Evolutionary conservation across 2,797 vertebrate species (phyloP), one percentile per base, ranked within the genome.

Genomic region (Hipposideros larvatus): DNA sequence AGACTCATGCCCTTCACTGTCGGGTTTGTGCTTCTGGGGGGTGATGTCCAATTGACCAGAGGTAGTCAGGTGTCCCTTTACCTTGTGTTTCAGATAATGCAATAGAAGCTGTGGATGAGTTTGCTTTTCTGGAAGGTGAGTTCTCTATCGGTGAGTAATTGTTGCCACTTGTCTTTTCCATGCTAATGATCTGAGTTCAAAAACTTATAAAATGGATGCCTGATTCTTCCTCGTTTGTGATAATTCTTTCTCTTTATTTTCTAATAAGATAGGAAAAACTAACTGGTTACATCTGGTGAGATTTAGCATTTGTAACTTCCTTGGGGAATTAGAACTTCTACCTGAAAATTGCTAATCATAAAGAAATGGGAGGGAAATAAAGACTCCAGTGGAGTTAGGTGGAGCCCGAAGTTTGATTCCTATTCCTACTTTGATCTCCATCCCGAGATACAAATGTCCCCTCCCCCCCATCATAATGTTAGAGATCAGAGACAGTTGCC

Each of bases 71-170:
- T 92, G 55, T 96, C 37, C 71, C n/a, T 65, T 93, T 70, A n/a
- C 31, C 79, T 91, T 96, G 19, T 97, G 84, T 98, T 93, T 96
- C 98, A 99, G 99, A 99, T 98, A 99, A 99, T 66, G 99, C 99
- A 91, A 99, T 99, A 96, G 99, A 99, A 98, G 99, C 99, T 93
- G 99, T 99, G 84, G 99, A 99, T 96, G 99, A 99, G 98, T 99
- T 99, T 97, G 99, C 99, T 24, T 99, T 99, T 99, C 98, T 99
- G 96, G 99, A 99, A 99, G 99, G 99, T 99, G 98, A 98, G 99
- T 97, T 95, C 83, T 68, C 37, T 1, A 1, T 74, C 15, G 16
- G 0, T 68, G 51, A 59, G 21, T 75, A 55, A 22, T 84, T 57
- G 26, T 80, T 74, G 94, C 46, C 16, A 68, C 22, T 10, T 66